A percentile compares a stretch with the other conserved stretches of the same genome.
phyloP scores from a whole-genome alignment of 2,888 invertebrate species.

The Chydorus sphaericus region DNA sequence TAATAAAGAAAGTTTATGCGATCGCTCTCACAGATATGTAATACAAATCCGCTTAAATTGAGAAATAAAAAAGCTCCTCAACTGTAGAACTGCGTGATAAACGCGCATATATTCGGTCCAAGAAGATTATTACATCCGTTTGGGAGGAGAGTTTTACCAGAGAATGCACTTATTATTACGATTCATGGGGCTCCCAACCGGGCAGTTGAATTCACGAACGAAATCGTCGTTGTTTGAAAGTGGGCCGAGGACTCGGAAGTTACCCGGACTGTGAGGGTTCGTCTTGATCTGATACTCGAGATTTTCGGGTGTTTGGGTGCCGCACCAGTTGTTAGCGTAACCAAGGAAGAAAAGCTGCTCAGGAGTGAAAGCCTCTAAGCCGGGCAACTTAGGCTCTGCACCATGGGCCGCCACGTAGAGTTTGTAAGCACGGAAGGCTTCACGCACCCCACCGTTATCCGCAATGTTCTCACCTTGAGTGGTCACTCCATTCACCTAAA shows the following conservation, averaged over 20 bases:
- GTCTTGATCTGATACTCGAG: conserved; percentile 9
- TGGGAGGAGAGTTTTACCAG: conserved; percentile 16
- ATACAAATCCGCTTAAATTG: too few species aligned
- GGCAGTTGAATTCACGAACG: conserved; percentile 11
- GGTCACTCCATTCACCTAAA: conserved; percentile 26
- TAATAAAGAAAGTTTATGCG: too few species aligned
- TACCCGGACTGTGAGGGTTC: conserved; percentile 13
- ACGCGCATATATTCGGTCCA: too few species aligned
- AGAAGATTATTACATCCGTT: too few species aligned
- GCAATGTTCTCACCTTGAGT: conserved; percentile 18
- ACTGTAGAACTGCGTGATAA: too few species aligned
- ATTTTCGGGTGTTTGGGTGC: conserved; percentile 11
- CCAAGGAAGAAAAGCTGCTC: conserved; percentile 33
- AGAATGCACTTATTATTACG: conserved; percentile 13
- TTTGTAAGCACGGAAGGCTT: conserved; percentile 22
- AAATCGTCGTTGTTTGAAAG: conserved; percentile 13
- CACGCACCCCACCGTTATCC: conserved; percentile 22
- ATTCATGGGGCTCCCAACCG: conserved; percentile 9
- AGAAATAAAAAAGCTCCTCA: too few species aligned
- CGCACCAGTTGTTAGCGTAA: conserved; percentile 27
- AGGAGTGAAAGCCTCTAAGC: conserved; percentile 24
- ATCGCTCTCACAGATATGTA: too few species aligned
- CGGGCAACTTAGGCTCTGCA: conserved; percentile 21
- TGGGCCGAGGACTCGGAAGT: conserved; percentile 14
- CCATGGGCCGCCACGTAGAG: conserved; percentile 19